Evolutionary conservation across 1,140 invertebrate species (phyloP).

Genomic region (Drosophila leontia): DNA sequence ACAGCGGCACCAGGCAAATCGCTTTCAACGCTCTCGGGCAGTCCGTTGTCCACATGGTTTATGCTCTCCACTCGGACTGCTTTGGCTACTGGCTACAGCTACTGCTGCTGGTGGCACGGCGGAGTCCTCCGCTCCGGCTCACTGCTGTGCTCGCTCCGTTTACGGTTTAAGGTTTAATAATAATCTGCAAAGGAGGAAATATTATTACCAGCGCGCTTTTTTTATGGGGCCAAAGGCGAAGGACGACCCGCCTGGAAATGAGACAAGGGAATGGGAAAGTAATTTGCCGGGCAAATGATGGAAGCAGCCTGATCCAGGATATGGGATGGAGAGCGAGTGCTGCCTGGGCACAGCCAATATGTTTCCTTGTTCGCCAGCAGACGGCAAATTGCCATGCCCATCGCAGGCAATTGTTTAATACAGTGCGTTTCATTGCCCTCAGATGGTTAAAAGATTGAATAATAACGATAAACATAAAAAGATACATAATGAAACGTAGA

Average conservation of each 20-base stretch:
- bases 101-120: conserved; percentile 9
- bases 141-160: conserved; percentile 37
- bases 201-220: conserved; percentile 49
- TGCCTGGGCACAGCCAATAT: conserved; percentile 19
- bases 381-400: conserved; percentile 26
- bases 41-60: conserved; percentile 56
- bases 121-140: conserved; percentile 28
- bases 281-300: conserved; percentile 45
- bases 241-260: conserved; percentile 31
- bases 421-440: conserved; percentile 38
- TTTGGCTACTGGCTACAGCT: conserved; percentile 26
- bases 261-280: conserved; percentile 32
- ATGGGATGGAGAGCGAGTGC: neutral
- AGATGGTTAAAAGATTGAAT: conserved; percentile 38
- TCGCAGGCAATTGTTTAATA: conserved; percentile 42
- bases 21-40: conserved; percentile 52
- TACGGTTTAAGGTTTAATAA: conserved; percentile 60
- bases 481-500: conserved; percentile 15
- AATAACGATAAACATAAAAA: conserved; percentile 31
- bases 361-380: conserved; percentile 7
- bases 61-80: conserved; percentile 53
- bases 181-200: conserved; percentile 54
- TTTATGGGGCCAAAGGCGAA: conserved; percentile 40
- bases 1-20: conserved; percentile 65
- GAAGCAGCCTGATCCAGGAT: conserved; percentile 23